Evolutionary conservation across 2,113 vertebrate species (phyloP), one percentile per base, ranked within the genome.

Genomic region (Regulus satrapa): DNA sequence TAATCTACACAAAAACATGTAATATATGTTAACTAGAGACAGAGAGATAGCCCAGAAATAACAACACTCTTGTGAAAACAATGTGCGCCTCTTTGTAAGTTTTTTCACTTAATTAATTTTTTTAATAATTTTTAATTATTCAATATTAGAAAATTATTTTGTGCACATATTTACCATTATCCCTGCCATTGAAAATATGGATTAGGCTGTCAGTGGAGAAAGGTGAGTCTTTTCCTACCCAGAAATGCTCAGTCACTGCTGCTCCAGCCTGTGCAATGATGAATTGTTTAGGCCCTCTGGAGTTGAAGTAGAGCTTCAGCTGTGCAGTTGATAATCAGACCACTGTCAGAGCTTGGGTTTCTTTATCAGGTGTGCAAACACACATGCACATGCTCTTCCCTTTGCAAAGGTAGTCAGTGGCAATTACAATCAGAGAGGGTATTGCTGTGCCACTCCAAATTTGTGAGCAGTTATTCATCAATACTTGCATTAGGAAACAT

Each of bases 391-490:
- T 5, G 34, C n/a, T 20, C 49, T 58, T 58, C 4, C 0, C 62
- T 88, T 75, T 73, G 32, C 77, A 82, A 56, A 94, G 74, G 71
- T 21, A 75, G 64, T 41, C 0, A 2, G 71, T 88, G 54, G 59
- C 92, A 95, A 85, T 95, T 93, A 58, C 76, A 94, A 96, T 96
- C 87, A 96, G 81, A 71, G 40, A 12, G 38, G 34, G 64, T 74
- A 85, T 21, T 67, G 62, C 62, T 69, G 41, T 95, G 89, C 84
- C 71, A 48, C 62, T 94, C 78, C 66, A 85, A 28, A 82, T 92
- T 51, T 88, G 63, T 49, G 58, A 96, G 93, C 54, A 85, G 49
- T 43, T 91, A 18, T 55, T 43, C 93, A 87, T 79, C 89, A 73
- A 56, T 76, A 58, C 62, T 89, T 85, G 51, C 43, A 61, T 32